These are phyloP conservation scores for Myotis pilosus DNA, from an alignment of 2,797 vertebrate species.

Conservation along the genomic window DNA sequence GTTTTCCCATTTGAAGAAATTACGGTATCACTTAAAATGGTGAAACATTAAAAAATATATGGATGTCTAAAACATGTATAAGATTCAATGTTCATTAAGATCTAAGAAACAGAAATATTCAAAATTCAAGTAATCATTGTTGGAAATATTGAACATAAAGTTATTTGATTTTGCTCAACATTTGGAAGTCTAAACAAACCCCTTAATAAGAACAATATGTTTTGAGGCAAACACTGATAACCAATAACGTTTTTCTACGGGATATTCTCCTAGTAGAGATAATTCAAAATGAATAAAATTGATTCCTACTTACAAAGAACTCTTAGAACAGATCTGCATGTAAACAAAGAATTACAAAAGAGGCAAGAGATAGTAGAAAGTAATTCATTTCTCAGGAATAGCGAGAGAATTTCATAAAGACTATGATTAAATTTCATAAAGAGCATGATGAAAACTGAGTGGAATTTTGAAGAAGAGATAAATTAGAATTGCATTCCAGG, in stretches of 20 bases:
- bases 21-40: neutral
- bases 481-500: neutral
- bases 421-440: neutral
- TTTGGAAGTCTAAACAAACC: neutral
- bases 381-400: neutral
- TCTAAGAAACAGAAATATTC: neutral
- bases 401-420: neutral
- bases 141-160: neutral
- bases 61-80: neutral
- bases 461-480: neutral
- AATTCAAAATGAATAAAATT: neutral
- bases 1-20: neutral
- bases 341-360: neutral
- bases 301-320: neutral
- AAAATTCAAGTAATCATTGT: neutral
- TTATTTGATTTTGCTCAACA: neutral
- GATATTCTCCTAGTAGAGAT: neutral
- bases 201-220: neutral
- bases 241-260: neutral
- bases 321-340: neutral
- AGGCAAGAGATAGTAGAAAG: neutral
- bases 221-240: neutral
- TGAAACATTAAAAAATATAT: neutral
- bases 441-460: neutral
- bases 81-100: neutral